Conservation (phyloP, 2,888 invertebrate species). For the Halictus quadricinctus region DNA sequence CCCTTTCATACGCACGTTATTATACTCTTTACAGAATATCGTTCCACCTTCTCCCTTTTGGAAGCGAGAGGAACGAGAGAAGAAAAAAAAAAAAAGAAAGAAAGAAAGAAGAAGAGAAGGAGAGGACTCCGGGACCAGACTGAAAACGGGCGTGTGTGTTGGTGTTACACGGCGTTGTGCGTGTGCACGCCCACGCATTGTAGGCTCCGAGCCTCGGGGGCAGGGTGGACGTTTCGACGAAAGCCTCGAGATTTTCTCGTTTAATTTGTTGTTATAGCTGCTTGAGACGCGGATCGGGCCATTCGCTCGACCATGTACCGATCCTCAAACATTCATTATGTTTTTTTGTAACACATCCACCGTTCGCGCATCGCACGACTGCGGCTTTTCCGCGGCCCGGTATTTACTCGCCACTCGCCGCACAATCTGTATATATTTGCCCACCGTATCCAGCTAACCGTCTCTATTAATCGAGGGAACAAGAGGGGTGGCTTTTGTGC, state of each 20-base stretch:
- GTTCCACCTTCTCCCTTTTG: slow-evolving; percentile 70
- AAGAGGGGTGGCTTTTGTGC: slow-evolving; percentile 12
- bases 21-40: slow-evolving; percentile 82
- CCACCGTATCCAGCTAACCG: slow-evolving; percentile 42
- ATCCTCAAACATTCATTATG: slow-evolving; percentile 81
- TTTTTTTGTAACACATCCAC: slow-evolving; percentile 78
- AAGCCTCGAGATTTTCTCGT: slow-evolving; percentile 71
- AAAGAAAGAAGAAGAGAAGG: slow-evolving; percentile 11
- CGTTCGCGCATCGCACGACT: slow-evolving; percentile 37
- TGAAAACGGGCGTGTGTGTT: slow-evolving; percentile 37
- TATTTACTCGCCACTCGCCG: slow-evolving; percentile 59
- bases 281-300: slow-evolving; percentile 73
- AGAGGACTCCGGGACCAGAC: slow-evolving; percentile 38
- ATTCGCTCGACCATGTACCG: slow-evolving; percentile 66
- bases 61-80: neutral
- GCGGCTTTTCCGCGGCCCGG: slow-evolving; percentile 45
- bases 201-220: slow-evolving; percentile 39
- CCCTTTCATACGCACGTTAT: slow-evolving; percentile 78
- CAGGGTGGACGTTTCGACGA: slow-evolving; percentile 66
- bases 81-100: neutral
- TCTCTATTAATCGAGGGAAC: slow-evolving; percentile 62
- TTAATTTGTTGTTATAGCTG: slow-evolving; percentile 82
- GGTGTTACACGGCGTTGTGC: slow-evolving; percentile 50
- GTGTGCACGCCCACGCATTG: slow-evolving; percentile 63
- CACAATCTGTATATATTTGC: slow-evolving; percentile 53